These are phyloP conservation scores for Entomobrya proxima DNA, from an alignment of 2,888 invertebrate genomes.

Conservation along the genomic window DNA sequence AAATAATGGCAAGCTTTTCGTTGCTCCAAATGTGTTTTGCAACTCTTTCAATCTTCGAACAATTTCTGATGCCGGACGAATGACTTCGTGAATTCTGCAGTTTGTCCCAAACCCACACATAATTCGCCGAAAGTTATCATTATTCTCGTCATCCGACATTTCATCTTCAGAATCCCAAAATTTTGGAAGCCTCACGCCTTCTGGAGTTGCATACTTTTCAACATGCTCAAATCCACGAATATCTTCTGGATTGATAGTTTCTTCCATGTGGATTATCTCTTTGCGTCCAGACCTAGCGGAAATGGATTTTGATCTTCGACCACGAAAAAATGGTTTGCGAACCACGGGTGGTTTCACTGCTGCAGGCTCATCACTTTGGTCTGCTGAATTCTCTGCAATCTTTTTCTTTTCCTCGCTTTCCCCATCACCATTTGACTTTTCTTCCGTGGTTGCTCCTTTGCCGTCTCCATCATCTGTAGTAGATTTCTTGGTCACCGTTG, in stretches of 20 bases:
- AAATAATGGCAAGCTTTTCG: constrained; percentile 51
- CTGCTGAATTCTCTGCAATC: neutral
- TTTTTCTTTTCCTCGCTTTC: neutral
- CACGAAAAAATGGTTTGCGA: constrained; percentile 39
- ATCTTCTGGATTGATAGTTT: constrained; percentile 57
- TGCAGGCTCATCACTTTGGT: neutral
- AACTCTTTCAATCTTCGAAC: constrained; percentile 56
- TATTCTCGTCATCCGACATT: constrained; percentile 58
- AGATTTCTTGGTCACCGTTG: neutral
- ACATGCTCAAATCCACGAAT: constrained; percentile 59
- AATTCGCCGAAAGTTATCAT: constrained; percentile 59
- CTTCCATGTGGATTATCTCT: constrained; percentile 45
- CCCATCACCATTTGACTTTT: neutral
- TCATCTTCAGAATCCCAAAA: constrained; percentile 67
- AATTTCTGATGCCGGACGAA: constrained; percentile 63
- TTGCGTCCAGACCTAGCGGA: constrained; percentile 38
- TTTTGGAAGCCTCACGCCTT: constrained; percentile 41
- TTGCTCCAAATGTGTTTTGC: constrained; percentile 55
- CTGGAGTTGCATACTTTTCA: constrained; percentile 43
- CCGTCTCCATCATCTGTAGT: neutral
- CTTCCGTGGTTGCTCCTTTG: neutral
- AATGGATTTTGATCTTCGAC: constrained; percentile 42
- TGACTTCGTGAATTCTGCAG: constrained; percentile 59
- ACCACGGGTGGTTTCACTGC: neutral
- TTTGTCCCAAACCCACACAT: constrained; percentile 66